Conservation (phyloP, 2,888 invertebrate species). For the Sicus ferrugineus region DNA sequence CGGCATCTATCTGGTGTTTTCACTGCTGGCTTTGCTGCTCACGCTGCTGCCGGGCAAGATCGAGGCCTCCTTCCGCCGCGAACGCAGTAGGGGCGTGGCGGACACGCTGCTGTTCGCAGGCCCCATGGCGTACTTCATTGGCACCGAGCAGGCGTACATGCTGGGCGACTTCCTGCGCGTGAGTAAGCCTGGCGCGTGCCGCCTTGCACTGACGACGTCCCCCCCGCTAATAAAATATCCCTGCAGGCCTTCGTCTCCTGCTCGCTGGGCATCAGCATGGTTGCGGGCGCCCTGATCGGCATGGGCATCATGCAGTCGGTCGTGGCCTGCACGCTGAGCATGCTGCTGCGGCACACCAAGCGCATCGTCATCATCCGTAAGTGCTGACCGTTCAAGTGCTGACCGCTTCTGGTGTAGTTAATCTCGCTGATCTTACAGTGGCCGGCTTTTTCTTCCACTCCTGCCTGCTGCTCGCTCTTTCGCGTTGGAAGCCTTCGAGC, state of each 20-base stretch:
- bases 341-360: conserved; percentile 78
- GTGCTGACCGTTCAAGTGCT: conserved; percentile 35
- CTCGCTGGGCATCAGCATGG: conserved; percentile 77
- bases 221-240: not conserved
- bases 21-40: conserved; percentile 65
- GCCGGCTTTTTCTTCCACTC: conserved; percentile 84
- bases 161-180: conserved; percentile 84
- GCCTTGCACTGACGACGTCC: not conserved
- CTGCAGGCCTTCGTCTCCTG: conserved; percentile 83
- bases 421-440: conserved; percentile 63
- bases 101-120: conserved; percentile 72
- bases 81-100: conserved; percentile 66
- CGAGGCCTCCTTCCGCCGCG: conserved; percentile 58
- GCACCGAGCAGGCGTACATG: conserved; percentile 85
- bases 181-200: conserved; percentile 39
- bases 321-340: conserved; percentile 81
- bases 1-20: conserved; percentile 61
- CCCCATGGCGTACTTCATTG: conserved; percentile 82
- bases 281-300: conserved; percentile 77
- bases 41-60: conserved; percentile 66
- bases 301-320: conserved; percentile 79
- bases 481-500: conserved; percentile 81
- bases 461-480: conserved; percentile 77
- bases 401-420: not conserved
- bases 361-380: conserved; percentile 77